Percentiles rank a stretch among this genome's conserved stretches.
Evolutionary conservation across 2,797 vertebrate species (phyloP).

Genomic region (Pachyuromys duprasi): DNA sequence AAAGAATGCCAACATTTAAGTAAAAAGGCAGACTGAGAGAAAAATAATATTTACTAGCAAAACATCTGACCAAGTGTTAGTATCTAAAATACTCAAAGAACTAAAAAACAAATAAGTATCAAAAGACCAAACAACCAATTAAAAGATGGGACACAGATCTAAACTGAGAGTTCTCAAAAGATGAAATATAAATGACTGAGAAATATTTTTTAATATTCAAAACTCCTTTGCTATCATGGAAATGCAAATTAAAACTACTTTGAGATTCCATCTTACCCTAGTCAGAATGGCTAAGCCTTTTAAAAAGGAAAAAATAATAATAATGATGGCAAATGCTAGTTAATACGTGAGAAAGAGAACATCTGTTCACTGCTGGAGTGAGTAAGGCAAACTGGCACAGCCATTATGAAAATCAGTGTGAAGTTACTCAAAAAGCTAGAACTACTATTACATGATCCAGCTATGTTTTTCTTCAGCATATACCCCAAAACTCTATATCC

Average conservation of each 20-base stretch:
- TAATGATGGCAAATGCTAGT: not conserved
- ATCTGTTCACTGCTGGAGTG: not conserved
- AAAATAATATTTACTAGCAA: not conserved
- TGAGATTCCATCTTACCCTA: not conserved
- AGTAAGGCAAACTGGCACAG: not conserved
- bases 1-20: not conserved
- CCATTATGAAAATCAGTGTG: too few species aligned
- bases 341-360: not conserved
- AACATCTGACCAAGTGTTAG: not conserved
- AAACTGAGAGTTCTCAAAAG: not conserved
- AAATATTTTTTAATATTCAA: not conserved
- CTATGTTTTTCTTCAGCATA: not conserved
- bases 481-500: not conserved
- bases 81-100: not conserved
- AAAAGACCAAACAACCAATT: not conserved
- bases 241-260: not conserved
- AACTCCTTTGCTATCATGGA: not conserved
- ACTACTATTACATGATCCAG: not conserved
- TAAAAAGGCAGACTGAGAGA: not conserved
- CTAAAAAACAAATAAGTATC: not conserved
- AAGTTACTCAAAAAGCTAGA: not conserved
- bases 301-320: not conserved
- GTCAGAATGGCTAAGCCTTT: not conserved
- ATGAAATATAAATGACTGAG: not conserved
- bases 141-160: not conserved